Percentiles rank a stretch among this genome's conserved stretches.
These are phyloP conservation scores for Cyphomyrmex costatus DNA, from an alignment of 1,140 invertebrate species.

Conservation along the genomic window DNA sequence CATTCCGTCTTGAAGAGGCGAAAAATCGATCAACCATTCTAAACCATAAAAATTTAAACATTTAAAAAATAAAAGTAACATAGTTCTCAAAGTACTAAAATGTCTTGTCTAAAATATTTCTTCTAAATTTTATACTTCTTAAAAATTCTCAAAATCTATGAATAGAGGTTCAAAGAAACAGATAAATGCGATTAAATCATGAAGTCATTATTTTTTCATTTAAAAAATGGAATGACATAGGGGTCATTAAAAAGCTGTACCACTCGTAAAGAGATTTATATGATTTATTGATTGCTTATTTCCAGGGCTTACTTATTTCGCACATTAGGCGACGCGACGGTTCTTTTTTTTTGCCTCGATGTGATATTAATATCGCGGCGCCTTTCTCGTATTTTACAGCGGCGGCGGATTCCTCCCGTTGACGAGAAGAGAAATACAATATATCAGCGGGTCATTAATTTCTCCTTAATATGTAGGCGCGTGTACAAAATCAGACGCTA, in stretches of 20 bases:
- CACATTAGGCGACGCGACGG: not conserved
- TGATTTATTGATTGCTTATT: slow-evolving; percentile 7
- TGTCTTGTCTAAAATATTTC: not conserved
- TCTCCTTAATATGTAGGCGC: slow-evolving; percentile 42
- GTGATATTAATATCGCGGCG: slow-evolving; percentile 8
- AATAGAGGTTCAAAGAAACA: not conserved
- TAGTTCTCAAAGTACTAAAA: not conserved
- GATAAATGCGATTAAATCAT: not conserved
- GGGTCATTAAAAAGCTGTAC: not conserved
- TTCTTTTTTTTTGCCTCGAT: not conserved
- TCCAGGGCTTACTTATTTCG: not conserved
- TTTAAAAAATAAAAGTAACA: not conserved
- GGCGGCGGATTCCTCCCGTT: not conserved
- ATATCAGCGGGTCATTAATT: slow-evolving; percentile 72
- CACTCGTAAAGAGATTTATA: not conserved
- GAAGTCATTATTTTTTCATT: not conserved
- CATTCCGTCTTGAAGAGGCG: not conserved
- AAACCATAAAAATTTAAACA: not conserved
- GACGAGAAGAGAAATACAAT: not conserved
- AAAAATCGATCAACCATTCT: not conserved
- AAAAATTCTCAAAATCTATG: not conserved
- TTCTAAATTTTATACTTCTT: not conserved
- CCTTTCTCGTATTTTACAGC: not conserved
- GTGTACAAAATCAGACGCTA: slow-evolving; percentile 78
- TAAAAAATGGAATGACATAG: not conserved